A percentile compares a stretch with the other conserved stretches of the same genome.
These are phyloP conservation scores for Drosophila pseudoananassae DNA, from an alignment of 1,140 invertebrate species.

Conservation along the genomic window DNA sequence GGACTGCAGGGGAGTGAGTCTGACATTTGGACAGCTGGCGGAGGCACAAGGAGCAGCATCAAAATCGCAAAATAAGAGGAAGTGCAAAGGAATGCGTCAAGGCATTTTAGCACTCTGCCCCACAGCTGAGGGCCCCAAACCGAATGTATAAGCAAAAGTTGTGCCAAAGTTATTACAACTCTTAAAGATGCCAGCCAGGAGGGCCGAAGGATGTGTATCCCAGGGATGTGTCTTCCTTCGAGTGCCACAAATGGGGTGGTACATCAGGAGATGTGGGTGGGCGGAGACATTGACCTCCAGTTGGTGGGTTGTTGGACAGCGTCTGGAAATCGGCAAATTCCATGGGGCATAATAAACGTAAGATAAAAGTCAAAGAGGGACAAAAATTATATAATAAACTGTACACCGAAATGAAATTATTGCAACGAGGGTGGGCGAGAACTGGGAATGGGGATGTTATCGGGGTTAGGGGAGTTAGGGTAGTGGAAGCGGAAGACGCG, in stretches of 20 bases:
- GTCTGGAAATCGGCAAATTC: slow-evolving; percentile 74
- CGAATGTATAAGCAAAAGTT: slow-evolving; percentile 68
- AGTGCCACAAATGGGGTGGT: slow-evolving; percentile 12
- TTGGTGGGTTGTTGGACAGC: slow-evolving; percentile 38
- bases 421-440: slow-evolving; percentile 30
- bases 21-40: slow-evolving; percentile 69
- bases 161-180: slow-evolving; percentile 79
- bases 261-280: slow-evolving; percentile 14
- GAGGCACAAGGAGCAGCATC: slow-evolving; percentile 6
- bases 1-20: slow-evolving; percentile 13
- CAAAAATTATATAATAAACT: slow-evolving; percentile 83
- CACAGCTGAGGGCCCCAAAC: slow-evolving; percentile 37
- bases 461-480: too few species aligned
- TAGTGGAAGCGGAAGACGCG: too few species aligned
- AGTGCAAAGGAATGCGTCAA: slow-evolving; percentile 78
- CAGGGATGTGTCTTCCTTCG: slow-evolving; percentile 28
- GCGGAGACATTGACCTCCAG: slow-evolving; percentile 67
- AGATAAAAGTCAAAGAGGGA: slow-evolving; percentile 83
- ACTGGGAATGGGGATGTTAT: not conserved
- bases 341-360: slow-evolving; percentile 82
- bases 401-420: slow-evolving; percentile 76
- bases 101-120: slow-evolving; percentile 66
- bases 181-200: slow-evolving; percentile 40
- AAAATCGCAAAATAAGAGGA: slow-evolving; percentile 17
- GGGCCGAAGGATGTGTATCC: slow-evolving; percentile 21